Evolutionary conservation across 2,113 vertebrate species (phyloP).

Genomic region (Trinectes maculatus): DNA sequence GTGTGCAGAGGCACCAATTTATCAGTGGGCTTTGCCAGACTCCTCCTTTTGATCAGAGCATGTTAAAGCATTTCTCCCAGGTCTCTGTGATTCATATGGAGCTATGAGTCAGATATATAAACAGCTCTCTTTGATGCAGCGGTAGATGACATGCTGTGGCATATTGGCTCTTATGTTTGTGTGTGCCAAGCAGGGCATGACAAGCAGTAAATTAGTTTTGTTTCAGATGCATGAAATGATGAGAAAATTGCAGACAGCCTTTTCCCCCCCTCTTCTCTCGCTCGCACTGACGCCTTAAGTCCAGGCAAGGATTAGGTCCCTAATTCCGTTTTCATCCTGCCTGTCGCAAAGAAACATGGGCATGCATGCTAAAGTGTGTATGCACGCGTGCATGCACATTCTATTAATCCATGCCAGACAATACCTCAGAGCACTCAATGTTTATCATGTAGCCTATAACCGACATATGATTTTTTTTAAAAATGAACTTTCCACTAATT

Average conservation of each 20-base stretch:
- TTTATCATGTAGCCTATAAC: constrained; percentile 20
- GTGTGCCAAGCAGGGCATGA: constrained; percentile 76
- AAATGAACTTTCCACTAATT: constrained; percentile 19
- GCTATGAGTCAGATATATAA: constrained; percentile 59
- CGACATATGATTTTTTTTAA: constrained; percentile 8
- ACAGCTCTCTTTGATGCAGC: constrained; percentile 71
- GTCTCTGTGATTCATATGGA: constrained; percentile 62
- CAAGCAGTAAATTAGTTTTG: constrained; percentile 80
- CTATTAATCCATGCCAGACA: constrained; percentile 54
- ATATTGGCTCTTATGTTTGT: constrained; percentile 67
- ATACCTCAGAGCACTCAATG: constrained; percentile 22
- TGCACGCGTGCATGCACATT: constrained; percentile 34
- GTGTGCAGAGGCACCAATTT: constrained; percentile 36
- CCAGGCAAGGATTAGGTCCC: constrained; percentile 58
- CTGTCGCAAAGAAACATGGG: constrained; percentile 50
- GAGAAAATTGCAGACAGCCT: constrained; percentile 71
- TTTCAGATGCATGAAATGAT: constrained; percentile 81
- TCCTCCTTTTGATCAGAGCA: constrained; percentile 63
- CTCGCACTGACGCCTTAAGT: constrained; percentile 53
- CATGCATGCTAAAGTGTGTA: constrained; percentile 53
- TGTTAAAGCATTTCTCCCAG: constrained; percentile 57
- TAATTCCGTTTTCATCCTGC: constrained; percentile 68
- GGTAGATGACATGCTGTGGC: constrained; percentile 65
- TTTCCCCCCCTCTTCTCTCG: background rate
- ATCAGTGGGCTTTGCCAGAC: constrained; percentile 54